Evolutionary conservation across 1,140 invertebrate genomes (phyloP).

Genomic region (Nixonia krombeini): DNA sequence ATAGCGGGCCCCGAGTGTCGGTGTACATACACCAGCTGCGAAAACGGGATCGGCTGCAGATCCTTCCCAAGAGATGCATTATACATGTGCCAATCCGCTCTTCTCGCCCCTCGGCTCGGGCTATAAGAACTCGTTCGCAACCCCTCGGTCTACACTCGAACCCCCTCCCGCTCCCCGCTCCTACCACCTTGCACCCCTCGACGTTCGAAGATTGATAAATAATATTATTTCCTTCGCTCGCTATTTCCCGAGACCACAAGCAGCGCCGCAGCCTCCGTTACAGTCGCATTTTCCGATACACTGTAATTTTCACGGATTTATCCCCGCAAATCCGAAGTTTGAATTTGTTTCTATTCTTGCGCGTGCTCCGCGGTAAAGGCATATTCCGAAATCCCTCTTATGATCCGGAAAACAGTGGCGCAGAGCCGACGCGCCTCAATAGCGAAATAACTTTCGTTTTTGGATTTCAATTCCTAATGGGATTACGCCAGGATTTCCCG

Average conservation of each 20-base stretch:
- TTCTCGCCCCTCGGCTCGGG: constrained; percentile 25
- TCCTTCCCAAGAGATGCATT: constrained; percentile 52
- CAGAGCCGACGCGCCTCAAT: constrained; percentile 23
- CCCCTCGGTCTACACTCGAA: constrained; percentile 15
- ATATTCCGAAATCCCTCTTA: constrained; percentile 39
- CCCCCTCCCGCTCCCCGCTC: not conserved
- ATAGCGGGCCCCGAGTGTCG: too few species aligned
- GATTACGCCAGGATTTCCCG: constrained; percentile 27
- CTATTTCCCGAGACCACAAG: constrained; percentile 12
- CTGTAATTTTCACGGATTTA: constrained; percentile 49
- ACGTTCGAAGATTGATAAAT: constrained; percentile 48
- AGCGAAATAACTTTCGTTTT: constrained; percentile 45
- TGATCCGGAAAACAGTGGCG: constrained; percentile 24
- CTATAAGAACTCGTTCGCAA: constrained; percentile 27
- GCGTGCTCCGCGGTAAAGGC: constrained; percentile 15
- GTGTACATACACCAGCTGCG: too few species aligned
- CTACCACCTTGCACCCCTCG: not conserved
- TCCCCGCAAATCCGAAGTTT: constrained; percentile 32
- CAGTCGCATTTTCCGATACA: constrained; percentile 16
- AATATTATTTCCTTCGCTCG: constrained; percentile 44
- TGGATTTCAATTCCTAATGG: constrained; percentile 36
- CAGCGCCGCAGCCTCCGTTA: constrained; percentile 10
- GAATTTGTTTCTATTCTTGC: constrained; percentile 42
- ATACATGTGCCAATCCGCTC: constrained; percentile 44
- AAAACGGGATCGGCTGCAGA: constrained; percentile 43